These are phyloP conservation scores for Tachina lurida DNA, from an alignment of 2,888 invertebrate species.

Conservation along the genomic window DNA sequence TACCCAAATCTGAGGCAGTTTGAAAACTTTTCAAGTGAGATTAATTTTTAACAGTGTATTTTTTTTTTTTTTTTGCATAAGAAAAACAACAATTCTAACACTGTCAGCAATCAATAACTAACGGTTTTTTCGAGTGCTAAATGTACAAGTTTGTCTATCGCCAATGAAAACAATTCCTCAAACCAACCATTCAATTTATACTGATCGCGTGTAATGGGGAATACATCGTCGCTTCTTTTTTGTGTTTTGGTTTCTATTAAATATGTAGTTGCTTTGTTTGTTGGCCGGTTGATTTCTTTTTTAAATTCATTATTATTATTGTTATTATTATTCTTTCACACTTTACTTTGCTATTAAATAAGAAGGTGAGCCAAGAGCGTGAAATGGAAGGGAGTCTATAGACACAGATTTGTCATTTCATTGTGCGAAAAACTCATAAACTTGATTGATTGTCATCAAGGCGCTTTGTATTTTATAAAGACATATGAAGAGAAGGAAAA, in stretches of 20 bases:
- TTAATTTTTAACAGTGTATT: slow-evolving; percentile 20
- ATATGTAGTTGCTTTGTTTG: slow-evolving; percentile 1
- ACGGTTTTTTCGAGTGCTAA: slow-evolving; percentile 46
- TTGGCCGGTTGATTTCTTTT: slow-evolving; percentile 13
- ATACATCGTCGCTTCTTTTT: slow-evolving; percentile 33
- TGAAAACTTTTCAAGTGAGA: not conserved
- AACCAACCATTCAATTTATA: slow-evolving; percentile 24
- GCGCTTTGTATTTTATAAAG: slow-evolving; percentile 40
- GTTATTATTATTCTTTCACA: slow-evolving; percentile 58
- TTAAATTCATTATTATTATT: slow-evolving; percentile 31
- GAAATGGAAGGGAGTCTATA: slow-evolving; percentile 11
- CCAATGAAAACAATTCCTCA: slow-evolving; percentile 25
- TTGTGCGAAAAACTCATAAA: slow-evolving; percentile 64
- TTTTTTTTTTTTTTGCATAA: slow-evolving; percentile 27
- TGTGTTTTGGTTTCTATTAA: slow-evolving; percentile 22
- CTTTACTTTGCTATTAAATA: slow-evolving; percentile 29
- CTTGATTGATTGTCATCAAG: slow-evolving; percentile 62
- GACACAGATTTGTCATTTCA: slow-evolving; percentile 29
- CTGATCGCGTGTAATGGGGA: slow-evolving; percentile 68
- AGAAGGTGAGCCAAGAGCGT: not conserved
- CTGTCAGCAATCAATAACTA: slow-evolving; percentile 59
- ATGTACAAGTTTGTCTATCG: slow-evolving; percentile 3
- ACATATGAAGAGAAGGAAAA: not conserved
- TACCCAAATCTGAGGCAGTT: too few relatives aligned
- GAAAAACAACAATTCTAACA: slow-evolving; percentile 31